Evolutionary conservation across 2,888 invertebrate species (phyloP).

Genomic region (Emmelina monodactyla): DNA sequence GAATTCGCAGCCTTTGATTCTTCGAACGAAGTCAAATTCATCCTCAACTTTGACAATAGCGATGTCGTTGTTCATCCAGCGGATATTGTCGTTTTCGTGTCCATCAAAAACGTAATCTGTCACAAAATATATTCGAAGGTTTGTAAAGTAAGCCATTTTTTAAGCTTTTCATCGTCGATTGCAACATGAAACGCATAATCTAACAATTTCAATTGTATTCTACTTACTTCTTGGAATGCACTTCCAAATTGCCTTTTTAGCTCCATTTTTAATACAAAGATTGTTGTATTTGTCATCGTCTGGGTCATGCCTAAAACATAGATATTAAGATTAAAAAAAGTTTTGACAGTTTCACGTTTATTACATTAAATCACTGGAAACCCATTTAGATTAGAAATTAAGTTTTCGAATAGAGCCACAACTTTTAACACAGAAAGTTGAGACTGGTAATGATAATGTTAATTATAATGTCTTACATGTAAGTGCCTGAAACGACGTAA

Average conservation of each 20-base stretch:
- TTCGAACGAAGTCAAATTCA: slow-evolving; percentile 32
- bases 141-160: too few relatives aligned
- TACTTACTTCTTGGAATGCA: slow-evolving; percentile 39
- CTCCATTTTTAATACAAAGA: slow-evolving; percentile 33
- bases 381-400: too few relatives aligned
- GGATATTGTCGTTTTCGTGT: slow-evolving; percentile 36
- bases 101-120: slow-evolving; percentile 41
- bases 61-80: slow-evolving; percentile 45
- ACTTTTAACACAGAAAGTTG: too few relatives aligned
- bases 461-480: slow-evolving; percentile 18
- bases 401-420: too few relatives aligned
- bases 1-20: slow-evolving; percentile 33
- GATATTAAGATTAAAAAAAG: too few relatives aligned
- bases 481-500: slow-evolving; percentile 34
- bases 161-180: too few relatives aligned
- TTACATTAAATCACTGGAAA: too few relatives aligned
- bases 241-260: slow-evolving; percentile 40
- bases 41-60: slow-evolving; percentile 37
- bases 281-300: slow-evolving; percentile 25
- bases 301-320: slow-evolving; percentile 23
- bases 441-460: too few relatives aligned
- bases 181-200: too few relatives aligned
- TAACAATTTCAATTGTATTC: too few relatives aligned
- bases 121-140: too few relatives aligned
- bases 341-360: too few relatives aligned